phyloP scores from a whole-genome alignment of 2,113 vertebrate genomes.

The Microtus pennsylvanicus region DNA sequence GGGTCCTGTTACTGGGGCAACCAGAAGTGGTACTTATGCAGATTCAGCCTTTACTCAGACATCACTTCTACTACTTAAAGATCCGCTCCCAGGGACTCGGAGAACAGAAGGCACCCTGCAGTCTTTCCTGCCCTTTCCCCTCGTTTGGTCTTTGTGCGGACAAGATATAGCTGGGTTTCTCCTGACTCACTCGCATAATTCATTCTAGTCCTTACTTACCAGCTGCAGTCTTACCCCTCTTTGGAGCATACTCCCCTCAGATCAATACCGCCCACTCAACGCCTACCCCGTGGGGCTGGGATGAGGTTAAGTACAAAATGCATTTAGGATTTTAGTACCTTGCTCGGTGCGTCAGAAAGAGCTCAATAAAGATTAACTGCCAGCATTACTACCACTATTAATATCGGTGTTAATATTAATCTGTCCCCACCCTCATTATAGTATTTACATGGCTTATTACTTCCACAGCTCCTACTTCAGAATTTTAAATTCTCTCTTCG shows the following conservation, averaged over 20 bases:
- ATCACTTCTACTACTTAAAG: neutral
- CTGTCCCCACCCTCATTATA: neutral
- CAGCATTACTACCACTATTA: neutral
- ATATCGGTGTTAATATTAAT: neutral
- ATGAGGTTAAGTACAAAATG: constrained; percentile 19
- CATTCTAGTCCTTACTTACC: neutral
- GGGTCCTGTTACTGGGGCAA: constrained; percentile 7
- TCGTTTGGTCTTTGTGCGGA: constrained; percentile 3
- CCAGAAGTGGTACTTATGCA: neutral
- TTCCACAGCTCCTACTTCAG: neutral
- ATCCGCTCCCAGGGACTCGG: neutral
- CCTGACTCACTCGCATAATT: neutral
- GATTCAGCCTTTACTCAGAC: neutral
- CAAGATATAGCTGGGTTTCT: neutral
- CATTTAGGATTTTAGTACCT: neutral
- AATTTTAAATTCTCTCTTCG: neutral
- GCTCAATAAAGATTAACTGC: constrained; percentile 40
- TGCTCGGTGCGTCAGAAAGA: neutral
- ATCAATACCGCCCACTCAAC: constrained; percentile 33
- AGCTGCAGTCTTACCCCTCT: neutral
- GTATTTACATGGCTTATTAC: neutral
- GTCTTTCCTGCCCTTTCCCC: neutral
- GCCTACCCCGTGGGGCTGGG: neutral
- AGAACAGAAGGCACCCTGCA: neutral
- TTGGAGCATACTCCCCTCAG: neutral